Evolutionary conservation across 1,140 invertebrate species (phyloP).

Genomic region (Magallana ariakensis): DNA sequence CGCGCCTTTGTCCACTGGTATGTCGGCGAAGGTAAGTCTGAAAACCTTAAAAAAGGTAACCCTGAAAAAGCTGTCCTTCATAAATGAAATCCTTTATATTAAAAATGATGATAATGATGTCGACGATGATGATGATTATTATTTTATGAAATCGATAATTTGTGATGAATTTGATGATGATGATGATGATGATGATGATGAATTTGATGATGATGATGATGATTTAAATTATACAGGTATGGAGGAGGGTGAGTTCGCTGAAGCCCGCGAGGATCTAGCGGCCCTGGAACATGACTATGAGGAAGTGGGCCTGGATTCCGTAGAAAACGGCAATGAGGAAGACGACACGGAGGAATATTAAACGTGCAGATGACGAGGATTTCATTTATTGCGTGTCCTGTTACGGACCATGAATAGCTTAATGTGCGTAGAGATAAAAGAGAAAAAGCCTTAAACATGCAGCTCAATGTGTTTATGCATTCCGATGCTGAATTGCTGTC

Average conservation of each 20-base stretch:
- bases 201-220: not conserved
- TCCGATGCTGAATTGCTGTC: not conserved
- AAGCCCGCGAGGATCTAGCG: slow-evolving; percentile 87
- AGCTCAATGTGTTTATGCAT: not conserved
- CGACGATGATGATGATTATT: too few relatives aligned
- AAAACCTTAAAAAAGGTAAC: too few relatives aligned
- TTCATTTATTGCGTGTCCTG: not conserved
- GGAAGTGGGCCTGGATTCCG: slow-evolving; percentile 85
- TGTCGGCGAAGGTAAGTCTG: slow-evolving; percentile 80
- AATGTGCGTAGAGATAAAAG: not conserved
- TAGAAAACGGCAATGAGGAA: slow-evolving; percentile 46
- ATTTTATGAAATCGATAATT: too few relatives aligned
- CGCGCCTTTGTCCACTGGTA: slow-evolving; percentile 79
- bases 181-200: not conserved
- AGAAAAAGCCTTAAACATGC: not conserved
- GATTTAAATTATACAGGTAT: slow-evolving; percentile 66
- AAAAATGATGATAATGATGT: too few relatives aligned
- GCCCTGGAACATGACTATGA: slow-evolving; percentile 82
- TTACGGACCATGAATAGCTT: not conserved
- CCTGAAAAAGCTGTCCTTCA: too few relatives aligned
- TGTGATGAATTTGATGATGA: too few relatives aligned
- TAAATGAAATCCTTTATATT: too few relatives aligned
- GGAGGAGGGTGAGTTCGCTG: slow-evolving; percentile 87
- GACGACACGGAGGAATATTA: slow-evolving; percentile 56
- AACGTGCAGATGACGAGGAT: not conserved